Evolutionary conservation across 2,113 vertebrate species (phyloP), one percentile per base, ranked within the genome.

Genomic region (Tiliqua scincoides): DNA sequence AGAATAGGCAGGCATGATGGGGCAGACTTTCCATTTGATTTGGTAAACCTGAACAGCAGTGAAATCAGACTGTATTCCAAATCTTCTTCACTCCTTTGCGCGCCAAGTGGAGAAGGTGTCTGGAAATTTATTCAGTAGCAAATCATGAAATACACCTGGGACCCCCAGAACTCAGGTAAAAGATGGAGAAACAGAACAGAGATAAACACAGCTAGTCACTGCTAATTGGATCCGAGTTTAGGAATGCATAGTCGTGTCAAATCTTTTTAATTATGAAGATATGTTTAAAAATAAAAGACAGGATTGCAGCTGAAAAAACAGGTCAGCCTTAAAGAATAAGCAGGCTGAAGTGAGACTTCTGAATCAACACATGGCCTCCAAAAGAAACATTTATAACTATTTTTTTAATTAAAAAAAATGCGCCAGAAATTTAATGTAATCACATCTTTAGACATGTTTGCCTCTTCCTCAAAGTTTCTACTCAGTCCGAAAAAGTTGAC

Each of bases 221-320:
- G 23, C 82, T 65, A 85, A 87, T 89, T 27, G 81, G 84, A 54
- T 91, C 75, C 87, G 63, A 2, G 17, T 84, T 92, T 79, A 92
- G 77, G 74, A 92, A 91, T 89, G 85, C 52, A 91, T 79, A 87
- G 85, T 61, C 48, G 85, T 92, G 86, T 91, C 85, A 82, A 73
- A 89, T 63, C 35, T 79, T 89, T 93, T 92, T 76, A 83, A 94
- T 90, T 90, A 89, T 27, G 78, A 85, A 18, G 37, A 14, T 77
- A 87, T 90, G 63, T 89, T 89, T 89, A 88, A 89, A 80, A 89
- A 92, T 59, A 84, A 91, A 91, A 89, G 86, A 88, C 52, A 88
- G 54, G 81, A 85, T 85, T 89, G 72, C 89, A 93, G 88, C 91
- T 92, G 90, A 89, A 87, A 93, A 93, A 92, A 92, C 35, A 89